These are phyloP conservation scores for Drosophila parthenogenetica DNA, from an alignment of 2,888 invertebrate species.

Conservation along the genomic window DNA sequence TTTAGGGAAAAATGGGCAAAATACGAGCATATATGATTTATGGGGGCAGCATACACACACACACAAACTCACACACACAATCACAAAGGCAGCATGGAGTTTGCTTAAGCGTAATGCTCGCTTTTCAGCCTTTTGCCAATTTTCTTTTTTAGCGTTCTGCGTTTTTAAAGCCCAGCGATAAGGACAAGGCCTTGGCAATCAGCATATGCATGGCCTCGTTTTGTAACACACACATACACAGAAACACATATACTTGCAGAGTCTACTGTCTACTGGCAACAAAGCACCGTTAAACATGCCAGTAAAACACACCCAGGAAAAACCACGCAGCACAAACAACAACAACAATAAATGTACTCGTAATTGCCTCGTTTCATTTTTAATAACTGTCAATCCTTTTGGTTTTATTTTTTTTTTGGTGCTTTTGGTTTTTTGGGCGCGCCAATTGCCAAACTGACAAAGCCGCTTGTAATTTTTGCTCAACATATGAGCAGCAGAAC, in stretches of 20 bases:
- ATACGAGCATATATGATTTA: conserved; percentile 64
- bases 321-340: conserved; percentile 31
- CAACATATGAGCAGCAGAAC: conserved; percentile 53
- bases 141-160: conserved; percentile 3
- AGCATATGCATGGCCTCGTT: conserved; percentile 71
- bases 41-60: conserved; percentile 24
- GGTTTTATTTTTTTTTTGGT: conserved; percentile 13
- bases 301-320: conserved; percentile 67
- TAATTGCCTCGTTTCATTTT: conserved; percentile 79
- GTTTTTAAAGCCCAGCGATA: conserved; percentile 52
- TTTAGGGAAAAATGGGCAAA: conserved; percentile 16
- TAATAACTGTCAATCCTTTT: conserved; percentile 80
- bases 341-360: conserved; percentile 55
- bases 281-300: conserved; percentile 72
- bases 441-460: conserved; percentile 66
- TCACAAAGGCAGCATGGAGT: conserved; percentile 23
- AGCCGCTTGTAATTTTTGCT: conserved; percentile 69
- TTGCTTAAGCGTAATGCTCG: conserved; percentile 37
- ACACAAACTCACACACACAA: background rate
- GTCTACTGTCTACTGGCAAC: conserved; percentile 46
- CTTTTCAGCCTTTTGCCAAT: conserved; percentile 49
- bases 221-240: conserved; percentile 14
- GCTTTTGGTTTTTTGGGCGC: conserved; percentile 54
- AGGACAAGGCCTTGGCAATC: conserved; percentile 61
- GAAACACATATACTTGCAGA: conserved; percentile 15